Percentiles rank a stretch among this genome's conserved stretches.
phyloP scores from a whole-genome alignment of 2,113 vertebrate species.

The Promerops cafer region DNA sequence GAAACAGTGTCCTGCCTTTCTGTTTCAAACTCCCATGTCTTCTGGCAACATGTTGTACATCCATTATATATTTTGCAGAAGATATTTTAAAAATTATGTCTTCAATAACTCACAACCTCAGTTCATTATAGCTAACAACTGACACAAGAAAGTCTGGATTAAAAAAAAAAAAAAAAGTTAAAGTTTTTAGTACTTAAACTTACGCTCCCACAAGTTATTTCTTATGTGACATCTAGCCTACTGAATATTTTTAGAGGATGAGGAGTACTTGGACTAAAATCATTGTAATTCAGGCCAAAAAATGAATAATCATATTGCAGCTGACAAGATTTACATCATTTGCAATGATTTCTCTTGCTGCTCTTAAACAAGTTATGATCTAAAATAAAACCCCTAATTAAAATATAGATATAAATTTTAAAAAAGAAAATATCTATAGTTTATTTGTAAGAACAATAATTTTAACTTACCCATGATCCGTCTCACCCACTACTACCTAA shows the following conservation, averaged over 20 bases:
- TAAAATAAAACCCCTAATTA: background rate
- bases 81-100: background rate
- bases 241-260: background rate
- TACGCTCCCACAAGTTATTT: background rate
- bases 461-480: background rate
- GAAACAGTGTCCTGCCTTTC: background rate
- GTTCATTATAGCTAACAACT: background rate
- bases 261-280: background rate
- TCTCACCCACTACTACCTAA: background rate
- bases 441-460: background rate
- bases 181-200: background rate
- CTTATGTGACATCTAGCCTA: background rate
- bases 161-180: background rate
- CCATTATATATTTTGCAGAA: background rate
- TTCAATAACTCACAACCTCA: background rate
- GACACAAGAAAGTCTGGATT: background rate
- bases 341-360: background rate
- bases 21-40: background rate
- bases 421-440: accelerated
- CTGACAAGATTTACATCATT: background rate
- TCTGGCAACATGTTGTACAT: background rate
- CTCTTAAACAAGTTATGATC: background rate
- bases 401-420: background rate
- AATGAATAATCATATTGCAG: background rate
- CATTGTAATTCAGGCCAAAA: background rate